A percentile compares a stretch with the other conserved stretches of the same genome.
phyloP scores from a whole-genome alignment of 1,140 invertebrate species.

The Colletes gigas region DNA sequence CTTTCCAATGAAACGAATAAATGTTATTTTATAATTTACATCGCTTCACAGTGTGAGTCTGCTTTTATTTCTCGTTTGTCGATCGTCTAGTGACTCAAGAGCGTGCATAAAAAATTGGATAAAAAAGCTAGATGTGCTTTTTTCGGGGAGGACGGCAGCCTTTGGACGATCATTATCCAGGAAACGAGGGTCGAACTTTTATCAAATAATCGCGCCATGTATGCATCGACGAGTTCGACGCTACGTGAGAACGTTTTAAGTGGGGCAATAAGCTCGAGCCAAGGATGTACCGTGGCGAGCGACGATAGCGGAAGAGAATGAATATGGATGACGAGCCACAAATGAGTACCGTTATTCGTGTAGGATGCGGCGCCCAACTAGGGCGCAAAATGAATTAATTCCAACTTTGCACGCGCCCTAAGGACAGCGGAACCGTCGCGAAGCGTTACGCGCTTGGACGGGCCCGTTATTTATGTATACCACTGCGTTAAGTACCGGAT shows the following conservation, averaged over 20 bases:
- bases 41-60: too few species aligned
- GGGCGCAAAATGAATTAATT: slow-evolving; percentile 70
- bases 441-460: slow-evolving; percentile 39
- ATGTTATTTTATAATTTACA: too few species aligned
- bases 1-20: too few species aligned
- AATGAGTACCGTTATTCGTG: slow-evolving; percentile 63
- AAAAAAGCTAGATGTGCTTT: too few species aligned
- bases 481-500: slow-evolving; percentile 33
- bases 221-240: slow-evolving; percentile 42
- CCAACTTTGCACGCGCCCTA: slow-evolving; percentile 58
- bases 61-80: too few species aligned
- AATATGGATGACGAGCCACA: slow-evolving; percentile 69
- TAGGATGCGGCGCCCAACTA: slow-evolving; percentile 58
- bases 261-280: slow-evolving; percentile 58
- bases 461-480: slow-evolving; percentile 55
- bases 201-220: slow-evolving; percentile 55
- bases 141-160: too few species aligned
- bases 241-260: slow-evolving; percentile 67
- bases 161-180: background rate
- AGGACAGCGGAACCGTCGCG: slow-evolving; percentile 38
- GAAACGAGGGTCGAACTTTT: background rate
- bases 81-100: too few species aligned
- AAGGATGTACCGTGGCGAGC: slow-evolving; percentile 58
- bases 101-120: too few species aligned
- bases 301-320: slow-evolving; percentile 64